These are phyloP conservation scores for Chloromyia formosa DNA, from an alignment of 2,888 invertebrate genomes.

Conservation along the genomic window DNA sequence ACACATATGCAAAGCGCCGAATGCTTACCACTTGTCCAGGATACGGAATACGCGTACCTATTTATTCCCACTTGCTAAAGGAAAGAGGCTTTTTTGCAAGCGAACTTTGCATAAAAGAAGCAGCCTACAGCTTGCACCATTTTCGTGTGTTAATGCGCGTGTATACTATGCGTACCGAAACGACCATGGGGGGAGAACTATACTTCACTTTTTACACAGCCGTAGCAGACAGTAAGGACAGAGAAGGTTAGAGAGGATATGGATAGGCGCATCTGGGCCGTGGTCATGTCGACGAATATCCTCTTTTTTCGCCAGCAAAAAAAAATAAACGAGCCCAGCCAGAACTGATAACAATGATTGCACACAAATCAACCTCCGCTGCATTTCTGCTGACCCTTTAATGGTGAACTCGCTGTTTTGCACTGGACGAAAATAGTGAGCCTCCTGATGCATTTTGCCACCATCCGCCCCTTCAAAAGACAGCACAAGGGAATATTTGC, in stretches of 20 bases:
- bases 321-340: constrained; percentile 43
- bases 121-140: constrained; percentile 21
- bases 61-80: constrained; percentile 22
- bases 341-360: constrained; percentile 50
- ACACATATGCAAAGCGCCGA: constrained; percentile 31
- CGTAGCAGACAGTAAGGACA: too few species aligned
- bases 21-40: constrained; percentile 38
- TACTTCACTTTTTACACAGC: constrained; percentile 17
- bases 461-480: neutral
- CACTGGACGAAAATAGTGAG: constrained; percentile 7
- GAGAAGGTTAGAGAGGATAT: constrained; percentile 2
- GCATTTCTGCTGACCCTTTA: constrained; percentile 47
- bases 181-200: neutral
- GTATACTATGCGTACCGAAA: constrained; percentile 36
- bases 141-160: constrained; percentile 35
- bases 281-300: constrained; percentile 17
- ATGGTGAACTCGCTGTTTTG: constrained; percentile 38
- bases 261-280: constrained; percentile 32
- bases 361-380: constrained; percentile 50
- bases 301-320: constrained; percentile 40
- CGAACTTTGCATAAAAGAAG: constrained; percentile 33
- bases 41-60: constrained; percentile 35
- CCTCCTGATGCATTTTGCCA: neutral
- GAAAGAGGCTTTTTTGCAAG: constrained; percentile 25
- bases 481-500: constrained; percentile 7